Percentiles rank a stretch among this genome's conserved stretches.
These are phyloP conservation scores for Drosophila parthenogenetica DNA, from an alignment of 2,888 invertebrate species.

Conservation along the genomic window DNA sequence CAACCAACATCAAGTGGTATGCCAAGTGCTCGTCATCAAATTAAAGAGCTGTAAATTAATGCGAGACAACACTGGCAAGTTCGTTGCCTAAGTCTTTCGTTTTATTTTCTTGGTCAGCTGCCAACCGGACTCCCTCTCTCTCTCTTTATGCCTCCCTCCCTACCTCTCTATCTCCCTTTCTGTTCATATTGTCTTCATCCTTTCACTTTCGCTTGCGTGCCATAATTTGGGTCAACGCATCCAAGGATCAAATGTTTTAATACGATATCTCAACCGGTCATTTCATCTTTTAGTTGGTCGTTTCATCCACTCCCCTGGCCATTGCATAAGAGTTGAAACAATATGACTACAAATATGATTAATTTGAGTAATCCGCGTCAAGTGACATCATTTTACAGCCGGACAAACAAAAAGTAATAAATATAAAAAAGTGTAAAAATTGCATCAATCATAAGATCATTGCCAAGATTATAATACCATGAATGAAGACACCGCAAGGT, in stretches of 20 bases:
- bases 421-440: constrained; percentile 2
- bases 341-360: constrained; percentile 32
- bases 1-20: constrained; percentile 9
- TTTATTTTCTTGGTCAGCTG: constrained; percentile 12
- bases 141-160: neutral
- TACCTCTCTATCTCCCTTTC: neutral
- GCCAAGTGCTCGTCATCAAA: constrained; percentile 48
- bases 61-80: constrained; percentile 49
- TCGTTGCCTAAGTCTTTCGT: constrained; percentile 75
- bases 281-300: neutral
- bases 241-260: constrained; percentile 21
- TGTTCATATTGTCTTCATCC: constrained; percentile 2
- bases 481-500: neutral
- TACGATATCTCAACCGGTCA: constrained; percentile 9
- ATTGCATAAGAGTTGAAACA: constrained; percentile 33
- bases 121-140: constrained; percentile 12
- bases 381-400: constrained; percentile 45
- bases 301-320: neutral
- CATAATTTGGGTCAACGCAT: constrained; percentile 25
- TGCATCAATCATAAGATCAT: constrained; percentile 48
- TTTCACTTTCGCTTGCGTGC: constrained; percentile 27
- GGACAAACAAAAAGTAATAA: neutral
- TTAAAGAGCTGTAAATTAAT: constrained; percentile 41
- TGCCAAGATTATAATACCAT: constrained; percentile 28
- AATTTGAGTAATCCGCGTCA: constrained; percentile 14